Evolutionary conservation across 2,113 vertebrate genomes (phyloP), one percentile per base, ranked within the genome.

Genomic region (Rhinolophus ferrumequinum): DNA sequence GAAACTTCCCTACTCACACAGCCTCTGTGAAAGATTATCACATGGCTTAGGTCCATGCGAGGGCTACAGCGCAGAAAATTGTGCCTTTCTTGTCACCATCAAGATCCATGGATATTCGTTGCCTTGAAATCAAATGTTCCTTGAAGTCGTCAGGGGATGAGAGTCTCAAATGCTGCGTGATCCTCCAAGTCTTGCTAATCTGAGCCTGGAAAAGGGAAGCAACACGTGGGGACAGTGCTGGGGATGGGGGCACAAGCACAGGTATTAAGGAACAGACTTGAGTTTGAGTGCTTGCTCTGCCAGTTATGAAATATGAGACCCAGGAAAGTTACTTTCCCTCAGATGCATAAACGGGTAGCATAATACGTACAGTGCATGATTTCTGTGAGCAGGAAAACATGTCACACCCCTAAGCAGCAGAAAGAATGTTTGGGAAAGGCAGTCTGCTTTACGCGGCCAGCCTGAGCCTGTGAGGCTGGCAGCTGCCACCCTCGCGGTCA

Each of bases 371-470:
- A 12, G 4, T 4, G n/a, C 19, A 21, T 15, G 21, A 47, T 10
- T 33, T 35, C 38, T 16, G 2, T 33, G 41, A 72, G 35, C 44
- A 26, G 6, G 26, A 15, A n/a, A 52, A 1, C 22, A 14, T 12
- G 2, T 16, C 44, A 11, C 22, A 2, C 4, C 24, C 1, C 3
- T 6, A 18, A 5, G 16, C n/a, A 44, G 33, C 16, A 22, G 2
- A 16, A 15, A 22, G 2, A 16, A 15, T 3, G 1, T 54, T 50
- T 18, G 62, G 58, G 69, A 35, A 75, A 92, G 28, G 4, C 15
- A 35, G 14, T 6, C 56, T n/a, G 30, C 41, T 56, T 35, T 14
- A 1, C 54, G 2, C 19, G 6, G 35, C 47, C 47, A 18, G 6
- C 30, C 38, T 24, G n/a, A 38, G 66, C 26, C 16, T 2, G 2